Conservation (phyloP, 2,113 vertebrate genomes). For the Rhombomys opimus region DNA sequence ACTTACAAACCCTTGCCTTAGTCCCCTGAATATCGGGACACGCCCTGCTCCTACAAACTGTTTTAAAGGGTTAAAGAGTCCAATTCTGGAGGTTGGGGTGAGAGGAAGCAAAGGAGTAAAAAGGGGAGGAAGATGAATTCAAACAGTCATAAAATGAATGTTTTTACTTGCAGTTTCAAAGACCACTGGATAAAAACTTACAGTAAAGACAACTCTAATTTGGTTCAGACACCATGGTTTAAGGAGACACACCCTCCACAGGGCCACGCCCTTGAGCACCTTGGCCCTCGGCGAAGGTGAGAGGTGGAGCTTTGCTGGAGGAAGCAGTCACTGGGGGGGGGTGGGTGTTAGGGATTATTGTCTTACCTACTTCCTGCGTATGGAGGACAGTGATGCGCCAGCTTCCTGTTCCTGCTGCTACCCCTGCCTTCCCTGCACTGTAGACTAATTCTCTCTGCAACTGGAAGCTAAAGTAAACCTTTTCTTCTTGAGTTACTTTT, state of each 20-base stretch:
- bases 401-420: neutral
- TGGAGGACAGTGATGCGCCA: neutral
- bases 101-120: neutral
- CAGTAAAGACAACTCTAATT: neutral
- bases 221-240: neutral
- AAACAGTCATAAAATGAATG: constrained; percentile 42
- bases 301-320: neutral
- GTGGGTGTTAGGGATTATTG: neutral
- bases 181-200: constrained; percentile 18
- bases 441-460: neutral
- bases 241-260: neutral
- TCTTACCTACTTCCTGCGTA: neutral
- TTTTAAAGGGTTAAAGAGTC: neutral
- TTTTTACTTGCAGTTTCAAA: constrained; percentile 18
- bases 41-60: neutral
- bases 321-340: neutral
- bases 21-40: neutral
- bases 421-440: neutral
- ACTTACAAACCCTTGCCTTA: neutral
- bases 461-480: no score
- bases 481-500: neutral
- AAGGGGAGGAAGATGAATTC: neutral
- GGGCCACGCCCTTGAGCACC: neutral
- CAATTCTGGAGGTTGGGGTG: neutral
- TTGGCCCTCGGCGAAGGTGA: no score